phyloP scores from a whole-genome alignment of 2,797 vertebrate species.

The Gymnothorax reevesii region DNA sequence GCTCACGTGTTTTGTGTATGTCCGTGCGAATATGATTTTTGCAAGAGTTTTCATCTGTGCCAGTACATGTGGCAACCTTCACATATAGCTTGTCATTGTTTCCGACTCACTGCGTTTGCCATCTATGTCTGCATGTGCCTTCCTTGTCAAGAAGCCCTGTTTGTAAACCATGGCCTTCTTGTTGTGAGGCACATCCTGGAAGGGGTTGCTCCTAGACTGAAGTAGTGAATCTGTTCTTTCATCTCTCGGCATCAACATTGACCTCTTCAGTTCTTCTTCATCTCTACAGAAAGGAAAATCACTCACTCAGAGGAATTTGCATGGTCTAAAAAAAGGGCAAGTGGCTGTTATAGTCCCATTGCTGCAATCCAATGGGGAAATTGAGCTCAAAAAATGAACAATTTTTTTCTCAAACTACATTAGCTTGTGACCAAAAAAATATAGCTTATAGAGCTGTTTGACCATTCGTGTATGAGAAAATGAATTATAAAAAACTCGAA shows the following conservation, averaged over 20 bases:
- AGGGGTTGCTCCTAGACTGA: slow-evolving; percentile 79
- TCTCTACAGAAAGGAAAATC: slow-evolving; percentile 63
- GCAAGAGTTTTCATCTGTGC: not conserved
- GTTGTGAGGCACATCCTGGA: slow-evolving; percentile 77
- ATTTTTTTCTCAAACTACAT: too few relatives aligned
- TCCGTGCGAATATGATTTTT: not conserved
- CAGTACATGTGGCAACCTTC: not conserved
- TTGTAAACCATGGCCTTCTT: slow-evolving; percentile 74
- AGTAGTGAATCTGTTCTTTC: slow-evolving; percentile 37
- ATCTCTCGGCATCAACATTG: slow-evolving; percentile 58
- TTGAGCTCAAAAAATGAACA: not conserved
- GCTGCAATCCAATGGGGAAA: not conserved
- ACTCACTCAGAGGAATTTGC: not conserved
- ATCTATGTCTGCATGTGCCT: slow-evolving; percentile 85
- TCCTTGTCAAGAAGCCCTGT: slow-evolving; percentile 82
- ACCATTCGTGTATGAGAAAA: too few relatives aligned
- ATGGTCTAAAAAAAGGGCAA: not conserved
- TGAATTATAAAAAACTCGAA: too few relatives aligned
- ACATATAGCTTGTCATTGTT: not conserved
- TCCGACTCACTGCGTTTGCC: slow-evolving; percentile 88
- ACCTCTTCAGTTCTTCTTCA: slow-evolving; percentile 69
- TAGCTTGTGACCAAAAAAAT: too few relatives aligned
- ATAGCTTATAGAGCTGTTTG: too few relatives aligned
- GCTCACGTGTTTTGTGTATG: not conserved
- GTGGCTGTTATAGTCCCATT: not conserved